Conservation (phyloP, 92 coral and sea anemone genomes). For the Chrysogorgia sp. region DNA sequence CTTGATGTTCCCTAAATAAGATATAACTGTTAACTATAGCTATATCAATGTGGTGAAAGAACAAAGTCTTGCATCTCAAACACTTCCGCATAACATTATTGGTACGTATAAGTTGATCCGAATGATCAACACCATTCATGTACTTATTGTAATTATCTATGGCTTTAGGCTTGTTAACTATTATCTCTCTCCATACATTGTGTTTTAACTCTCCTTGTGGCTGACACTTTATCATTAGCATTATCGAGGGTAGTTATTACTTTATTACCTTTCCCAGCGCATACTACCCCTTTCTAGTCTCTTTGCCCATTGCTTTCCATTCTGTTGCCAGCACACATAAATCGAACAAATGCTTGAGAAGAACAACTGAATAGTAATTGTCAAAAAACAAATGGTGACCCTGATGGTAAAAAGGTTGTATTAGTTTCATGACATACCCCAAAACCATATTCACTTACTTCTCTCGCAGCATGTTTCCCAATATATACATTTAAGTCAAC, state of each 20-base stretch:
- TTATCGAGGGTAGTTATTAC: constrained; percentile 59
- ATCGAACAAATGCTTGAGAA: too few species aligned
- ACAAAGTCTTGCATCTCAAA: constrained; percentile 64
- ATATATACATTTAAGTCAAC: too few species aligned
- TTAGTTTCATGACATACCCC: too few species aligned
- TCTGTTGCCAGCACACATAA: too few species aligned
- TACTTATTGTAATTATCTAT: constrained; percentile 56
- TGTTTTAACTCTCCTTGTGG: constrained; percentile 46
- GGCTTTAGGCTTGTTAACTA: constrained; percentile 58
- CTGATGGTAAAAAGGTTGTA: too few species aligned
- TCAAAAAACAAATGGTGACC: too few species aligned
- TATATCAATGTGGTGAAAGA: constrained; percentile 63
- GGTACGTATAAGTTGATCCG: constrained; percentile 48
- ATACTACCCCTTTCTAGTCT: constrained; percentile 43
- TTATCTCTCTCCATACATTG: neutral
- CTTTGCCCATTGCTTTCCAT: constrained; percentile 69
- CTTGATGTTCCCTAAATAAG: constrained; percentile 39
- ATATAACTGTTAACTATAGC: constrained; percentile 45
- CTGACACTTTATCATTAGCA: constrained; percentile 53
- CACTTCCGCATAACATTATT: constrained; percentile 51
- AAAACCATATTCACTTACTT: too few species aligned
- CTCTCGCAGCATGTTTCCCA: too few species aligned
- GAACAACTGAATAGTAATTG: too few species aligned
- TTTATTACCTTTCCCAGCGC: constrained; percentile 65
- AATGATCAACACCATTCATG: constrained; percentile 63